phyloP scores from a whole-genome alignment of 2,797 vertebrate species.

The Chelon labrosus region DNA sequence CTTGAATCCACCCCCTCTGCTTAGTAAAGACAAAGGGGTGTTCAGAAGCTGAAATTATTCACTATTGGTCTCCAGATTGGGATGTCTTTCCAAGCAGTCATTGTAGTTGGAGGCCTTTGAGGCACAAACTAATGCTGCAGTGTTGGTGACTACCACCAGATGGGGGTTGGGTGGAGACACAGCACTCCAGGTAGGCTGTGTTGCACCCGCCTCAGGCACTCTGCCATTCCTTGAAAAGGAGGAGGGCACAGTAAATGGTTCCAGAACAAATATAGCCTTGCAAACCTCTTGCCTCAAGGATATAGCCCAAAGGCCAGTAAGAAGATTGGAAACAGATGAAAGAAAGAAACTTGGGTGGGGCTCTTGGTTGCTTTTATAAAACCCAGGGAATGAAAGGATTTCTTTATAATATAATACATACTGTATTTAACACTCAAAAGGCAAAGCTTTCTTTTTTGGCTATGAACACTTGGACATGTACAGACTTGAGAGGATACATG shows the following conservation, averaged over 20 bases:
- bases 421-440: slow-evolving; percentile 16
- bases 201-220: slow-evolving; percentile 53
- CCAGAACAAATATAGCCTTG: slow-evolving; percentile 80
- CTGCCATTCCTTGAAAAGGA: slow-evolving; percentile 65
- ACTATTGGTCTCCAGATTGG: slow-evolving; percentile 54
- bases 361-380: slow-evolving; percentile 58
- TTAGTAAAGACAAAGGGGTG: slow-evolving; percentile 11
- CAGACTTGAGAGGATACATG: slow-evolving; percentile 43
- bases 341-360: slow-evolving; percentile 64
- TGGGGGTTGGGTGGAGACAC: slow-evolving; percentile 68
- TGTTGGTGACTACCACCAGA: slow-evolving; percentile 61
- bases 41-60: slow-evolving; percentile 42
- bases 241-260: slow-evolving; percentile 72
- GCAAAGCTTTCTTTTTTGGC: slow-evolving; percentile 24
- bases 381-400: slow-evolving; percentile 56
- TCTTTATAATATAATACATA: slow-evolving; percentile 20
- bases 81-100: slow-evolving; percentile 53
- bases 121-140: slow-evolving; percentile 51
- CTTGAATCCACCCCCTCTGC: slow-evolving; percentile 28
- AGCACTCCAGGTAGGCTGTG: slow-evolving; percentile 74
- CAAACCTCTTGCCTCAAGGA: slow-evolving; percentile 71
- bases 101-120: slow-evolving; percentile 48
- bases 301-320: slow-evolving; percentile 58
- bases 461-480: slow-evolving; percentile 42
- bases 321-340: slow-evolving; percentile 82